phyloP scores from a whole-genome alignment of 2,888 invertebrate genomes.

The Galerucella nymphaeae region DNA sequence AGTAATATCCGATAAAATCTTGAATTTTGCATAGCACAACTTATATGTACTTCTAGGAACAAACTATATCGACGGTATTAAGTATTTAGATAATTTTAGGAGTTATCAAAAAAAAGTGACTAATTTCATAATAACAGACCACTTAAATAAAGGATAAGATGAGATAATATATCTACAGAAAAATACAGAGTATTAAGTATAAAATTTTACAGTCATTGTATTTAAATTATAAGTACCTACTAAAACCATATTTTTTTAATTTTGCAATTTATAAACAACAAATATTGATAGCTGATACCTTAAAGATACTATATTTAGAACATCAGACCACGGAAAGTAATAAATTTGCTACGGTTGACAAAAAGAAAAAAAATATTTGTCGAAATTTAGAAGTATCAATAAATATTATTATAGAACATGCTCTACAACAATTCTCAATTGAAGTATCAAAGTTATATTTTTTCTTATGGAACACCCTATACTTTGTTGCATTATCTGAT shows the following conservation, averaged over 20 bases:
- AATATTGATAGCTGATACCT: not conserved
- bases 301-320: conserved; percentile 3
- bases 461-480: too few relatives aligned
- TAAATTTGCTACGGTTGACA: not conserved
- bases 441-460: too few relatives aligned
- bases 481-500: too few relatives aligned
- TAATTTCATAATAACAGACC: not conserved
- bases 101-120: not conserved
- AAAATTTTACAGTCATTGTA: not conserved
- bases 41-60: too few relatives aligned
- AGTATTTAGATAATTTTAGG: not conserved
- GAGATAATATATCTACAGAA: not conserved
- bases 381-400: not conserved
- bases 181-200: not conserved
- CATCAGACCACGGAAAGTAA: not conserved
- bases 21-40: too few relatives aligned
- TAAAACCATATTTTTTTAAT: not conserved
- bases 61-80: too few relatives aligned
- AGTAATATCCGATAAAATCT: too few relatives aligned
- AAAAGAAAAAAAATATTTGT: not conserved
- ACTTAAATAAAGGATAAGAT: not conserved
- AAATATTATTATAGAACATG: not conserved
- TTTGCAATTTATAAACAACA: not conserved
- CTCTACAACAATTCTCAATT: too few relatives aligned
- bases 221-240: not conserved